Conservation (phyloP, 2,113 vertebrate species). For the Cynocephalus volans region DNA sequence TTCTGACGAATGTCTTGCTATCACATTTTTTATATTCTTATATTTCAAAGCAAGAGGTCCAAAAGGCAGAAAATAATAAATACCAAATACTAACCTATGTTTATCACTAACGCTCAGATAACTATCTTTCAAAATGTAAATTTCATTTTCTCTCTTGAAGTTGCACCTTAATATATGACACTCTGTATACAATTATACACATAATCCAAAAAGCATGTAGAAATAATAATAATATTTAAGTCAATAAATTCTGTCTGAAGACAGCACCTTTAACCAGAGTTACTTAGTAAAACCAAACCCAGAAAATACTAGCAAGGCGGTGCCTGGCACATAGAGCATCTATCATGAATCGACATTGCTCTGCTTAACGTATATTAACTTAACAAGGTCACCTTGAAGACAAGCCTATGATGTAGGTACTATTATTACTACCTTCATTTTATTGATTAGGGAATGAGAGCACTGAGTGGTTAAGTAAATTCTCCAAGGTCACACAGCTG, state of each 20-base stretch:
- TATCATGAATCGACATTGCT: not conserved
- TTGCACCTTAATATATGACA: not conserved
- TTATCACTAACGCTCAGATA: not conserved
- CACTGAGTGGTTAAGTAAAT: not conserved
- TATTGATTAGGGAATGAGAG: not conserved
- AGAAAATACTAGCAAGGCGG: not conserved
- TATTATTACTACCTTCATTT: not conserved
- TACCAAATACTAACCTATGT: not conserved
- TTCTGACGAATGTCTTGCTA: slow-evolving; percentile 64
- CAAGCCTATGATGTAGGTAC: not conserved
- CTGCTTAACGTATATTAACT: not conserved
- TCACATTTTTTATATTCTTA: not conserved
- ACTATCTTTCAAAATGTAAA: not conserved
- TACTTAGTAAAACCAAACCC: not conserved
- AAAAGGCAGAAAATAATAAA: slow-evolving; percentile 29
- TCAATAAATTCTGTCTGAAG: not conserved
- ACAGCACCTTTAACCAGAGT: not conserved
- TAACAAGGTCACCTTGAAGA: not conserved
- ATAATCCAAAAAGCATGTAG: not conserved
- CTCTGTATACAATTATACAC: slow-evolving; percentile 28
- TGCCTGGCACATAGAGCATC: no score
- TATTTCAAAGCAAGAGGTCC: not conserved
- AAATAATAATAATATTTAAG: slow-evolving; percentile 53
- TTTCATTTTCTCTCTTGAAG: slow-evolving; percentile 15
- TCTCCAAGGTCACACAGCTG: slow-evolving; percentile 23